Evolutionary conservation across 2,113 vertebrate genomes (phyloP).

Genomic region (Dolichallabes microphthalmus): DNA sequence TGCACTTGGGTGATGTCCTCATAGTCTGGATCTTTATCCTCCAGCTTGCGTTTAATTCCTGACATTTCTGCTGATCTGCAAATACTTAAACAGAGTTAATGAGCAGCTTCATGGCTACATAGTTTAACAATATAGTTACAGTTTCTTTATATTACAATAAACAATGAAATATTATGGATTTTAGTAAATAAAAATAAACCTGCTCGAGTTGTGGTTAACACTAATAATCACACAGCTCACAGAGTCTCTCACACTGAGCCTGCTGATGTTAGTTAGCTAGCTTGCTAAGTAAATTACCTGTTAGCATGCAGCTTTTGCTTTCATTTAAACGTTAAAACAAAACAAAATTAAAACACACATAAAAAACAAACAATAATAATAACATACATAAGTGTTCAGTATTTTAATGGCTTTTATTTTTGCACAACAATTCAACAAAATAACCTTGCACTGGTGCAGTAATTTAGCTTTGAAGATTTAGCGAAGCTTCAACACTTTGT

Average conservation of each 20-base stretch:
- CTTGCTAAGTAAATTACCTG: neutral
- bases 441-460: neutral
- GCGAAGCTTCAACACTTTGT: neutral
- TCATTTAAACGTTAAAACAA: neutral
- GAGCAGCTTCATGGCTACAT: neutral
- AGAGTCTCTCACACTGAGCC: neutral
- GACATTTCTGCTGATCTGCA: constrained; percentile 78
- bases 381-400: neutral
- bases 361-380: neutral
- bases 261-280: neutral
- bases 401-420: neutral
- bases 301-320: neutral
- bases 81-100: neutral
- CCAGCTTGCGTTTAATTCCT: constrained; percentile 89
- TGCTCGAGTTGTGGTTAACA: neutral
- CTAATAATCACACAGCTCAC: neutral
- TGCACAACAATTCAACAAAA: neutral
- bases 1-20: constrained; percentile 84
- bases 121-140: neutral
- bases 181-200: neutral
- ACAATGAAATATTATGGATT: neutral
- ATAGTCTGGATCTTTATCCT: constrained; percentile 92
- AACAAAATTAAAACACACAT: neutral
- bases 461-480: neutral
- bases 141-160: neutral